Percentiles rank a stretch among this genome's conserved stretches.
phyloP scores from a whole-genome alignment of 1,140 invertebrate species.

The Bombus pascuorum region DNA sequence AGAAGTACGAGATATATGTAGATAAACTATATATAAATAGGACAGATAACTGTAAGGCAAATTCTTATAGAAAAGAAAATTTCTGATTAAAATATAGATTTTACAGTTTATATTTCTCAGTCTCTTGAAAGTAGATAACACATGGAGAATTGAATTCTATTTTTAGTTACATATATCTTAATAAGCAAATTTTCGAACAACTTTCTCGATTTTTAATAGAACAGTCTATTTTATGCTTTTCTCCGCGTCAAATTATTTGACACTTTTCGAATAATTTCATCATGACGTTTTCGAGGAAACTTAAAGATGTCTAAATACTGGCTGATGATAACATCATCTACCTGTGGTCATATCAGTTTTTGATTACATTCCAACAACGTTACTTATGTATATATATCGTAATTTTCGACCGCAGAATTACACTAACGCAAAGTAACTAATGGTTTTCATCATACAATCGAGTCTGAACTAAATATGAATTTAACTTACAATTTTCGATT shows the following conservation, averaged over 20 bases:
- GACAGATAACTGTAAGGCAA: background rate
- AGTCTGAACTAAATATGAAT: background rate
- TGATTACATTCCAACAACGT: slow-evolving; percentile 8
- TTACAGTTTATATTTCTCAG: slow-evolving; percentile 18
- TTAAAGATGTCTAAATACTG: background rate
- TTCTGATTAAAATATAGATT: background rate
- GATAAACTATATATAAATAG: background rate
- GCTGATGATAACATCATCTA: slow-evolving; percentile 8
- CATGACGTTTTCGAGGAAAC: background rate
- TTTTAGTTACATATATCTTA: slow-evolving; percentile 30
- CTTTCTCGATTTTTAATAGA: slow-evolving; percentile 1
- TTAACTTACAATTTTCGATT: background rate
- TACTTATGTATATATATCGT: background rate
- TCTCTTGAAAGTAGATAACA: slow-evolving; percentile 23
- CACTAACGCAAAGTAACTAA: background rate
- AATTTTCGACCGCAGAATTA: background rate
- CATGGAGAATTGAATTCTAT: slow-evolving; percentile 23
- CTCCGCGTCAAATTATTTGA: background rate
- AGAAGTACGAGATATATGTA: background rate
- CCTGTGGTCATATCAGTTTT: slow-evolving; percentile 7
- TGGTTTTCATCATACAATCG: background rate
- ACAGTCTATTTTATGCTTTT: background rate
- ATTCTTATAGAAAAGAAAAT: background rate
- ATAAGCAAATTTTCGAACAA: slow-evolving; percentile 31
- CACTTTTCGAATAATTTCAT: background rate